Evolutionary conservation across 1,140 invertebrate genomes (phyloP).

Genomic region (Proctacanthus coquilletti): DNA sequence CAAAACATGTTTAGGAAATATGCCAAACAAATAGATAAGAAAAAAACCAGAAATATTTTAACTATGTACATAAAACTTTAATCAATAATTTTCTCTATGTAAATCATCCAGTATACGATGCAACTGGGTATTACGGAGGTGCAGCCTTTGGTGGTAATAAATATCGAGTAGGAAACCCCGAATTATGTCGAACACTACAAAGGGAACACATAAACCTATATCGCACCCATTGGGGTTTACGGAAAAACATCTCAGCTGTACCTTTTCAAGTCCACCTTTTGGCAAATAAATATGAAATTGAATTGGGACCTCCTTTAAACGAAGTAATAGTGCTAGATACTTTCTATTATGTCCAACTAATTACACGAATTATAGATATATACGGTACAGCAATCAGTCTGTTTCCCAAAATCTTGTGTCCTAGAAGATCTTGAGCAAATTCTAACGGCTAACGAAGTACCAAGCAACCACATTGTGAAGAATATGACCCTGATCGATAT

Average conservation of each 20-base stretch:
- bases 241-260: slow-evolving; percentile 5
- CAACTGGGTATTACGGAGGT: slow-evolving; percentile 8
- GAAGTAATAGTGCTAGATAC: too few species aligned
- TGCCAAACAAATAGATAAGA: too few species aligned
- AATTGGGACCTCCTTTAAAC: slow-evolving; percentile 7
- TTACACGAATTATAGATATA: too few species aligned
- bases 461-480: slow-evolving; percentile 6
- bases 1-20: too few species aligned
- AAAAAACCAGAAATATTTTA: too few species aligned
- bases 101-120: slow-evolving; percentile 9
- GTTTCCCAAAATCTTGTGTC: slow-evolving; percentile 9
- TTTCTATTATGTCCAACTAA: too few species aligned
- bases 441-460: slow-evolving; percentile 7
- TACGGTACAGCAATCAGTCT: slow-evolving; percentile 9
- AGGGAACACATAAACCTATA: slow-evolving; percentile 3
- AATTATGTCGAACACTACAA: slow-evolving; percentile 7
- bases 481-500: slow-evolving; percentile 7
- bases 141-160: slow-evolving; percentile 6
- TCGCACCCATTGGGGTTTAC: not conserved
- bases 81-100: slow-evolving; percentile 1
- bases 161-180: slow-evolving; percentile 6
- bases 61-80: too few species aligned
- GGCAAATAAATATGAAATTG: slow-evolving; percentile 6
- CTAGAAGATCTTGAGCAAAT: slow-evolving; percentile 6
- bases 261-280: slow-evolving; percentile 9